These are phyloP conservation scores for Carassius auratus DNA, from an alignment of 2,113 vertebrate species.

Conservation along the genomic window DNA sequence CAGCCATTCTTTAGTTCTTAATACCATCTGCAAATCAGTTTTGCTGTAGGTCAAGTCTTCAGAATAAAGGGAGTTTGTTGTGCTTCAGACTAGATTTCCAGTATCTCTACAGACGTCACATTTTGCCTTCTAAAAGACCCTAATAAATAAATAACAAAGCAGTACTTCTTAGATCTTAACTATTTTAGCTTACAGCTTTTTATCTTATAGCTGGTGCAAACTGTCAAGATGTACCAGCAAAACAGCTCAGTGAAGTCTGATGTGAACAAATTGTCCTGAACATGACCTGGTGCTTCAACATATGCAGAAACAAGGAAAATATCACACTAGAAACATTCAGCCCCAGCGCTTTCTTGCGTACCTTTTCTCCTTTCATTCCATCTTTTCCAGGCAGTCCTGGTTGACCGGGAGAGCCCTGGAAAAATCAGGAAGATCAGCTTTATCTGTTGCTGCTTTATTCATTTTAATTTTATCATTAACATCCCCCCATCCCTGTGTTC, in stretches of 20 bases:
- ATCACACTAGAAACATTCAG: background rate
- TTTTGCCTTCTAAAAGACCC: background rate
- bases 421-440: constrained; percentile 69
- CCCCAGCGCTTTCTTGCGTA: constrained; percentile 56
- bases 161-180: background rate
- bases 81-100: background rate
- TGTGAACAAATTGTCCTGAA: background rate
- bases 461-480: background rate
- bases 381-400: constrained; percentile 82
- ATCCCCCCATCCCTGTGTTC: constrained; percentile 51
- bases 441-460: constrained; percentile 60
- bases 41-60: background rate
- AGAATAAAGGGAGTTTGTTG: background rate
- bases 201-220: constrained; percentile 21
- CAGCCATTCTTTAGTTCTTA: background rate
- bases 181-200: background rate
- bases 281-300: background rate
- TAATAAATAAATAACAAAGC: background rate
- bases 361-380: constrained; percentile 93
- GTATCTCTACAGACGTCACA: background rate
- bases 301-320: background rate
- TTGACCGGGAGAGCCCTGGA: constrained; percentile 82
- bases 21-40: background rate
- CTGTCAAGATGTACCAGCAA: background rate
- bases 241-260: constrained; percentile 13